phyloP scores from a whole-genome alignment of 2,888 invertebrate species.

The Agonopterix alstromeriana region DNA sequence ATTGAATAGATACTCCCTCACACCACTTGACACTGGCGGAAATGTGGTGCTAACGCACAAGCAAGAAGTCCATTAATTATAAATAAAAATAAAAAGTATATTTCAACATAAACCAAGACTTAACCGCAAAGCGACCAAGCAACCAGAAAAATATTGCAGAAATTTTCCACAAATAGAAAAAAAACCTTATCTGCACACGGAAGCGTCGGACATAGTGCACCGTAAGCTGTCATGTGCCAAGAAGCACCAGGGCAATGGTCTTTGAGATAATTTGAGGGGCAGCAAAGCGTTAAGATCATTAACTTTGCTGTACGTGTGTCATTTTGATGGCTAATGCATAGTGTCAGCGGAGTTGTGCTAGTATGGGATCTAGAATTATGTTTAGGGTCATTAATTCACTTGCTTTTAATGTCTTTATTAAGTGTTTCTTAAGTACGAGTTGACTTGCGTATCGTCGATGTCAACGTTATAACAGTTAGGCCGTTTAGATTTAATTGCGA shows the following conservation, averaged over 20 bases:
- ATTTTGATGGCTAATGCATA: slow-evolving; percentile 37
- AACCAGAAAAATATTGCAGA: too few species aligned
- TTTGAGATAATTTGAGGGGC: slow-evolving; percentile 64
- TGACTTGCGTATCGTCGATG: too few species aligned
- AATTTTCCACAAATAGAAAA: background rate
- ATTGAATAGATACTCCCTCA: too few species aligned
- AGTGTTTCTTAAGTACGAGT: too few species aligned
- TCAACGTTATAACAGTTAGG: too few species aligned
- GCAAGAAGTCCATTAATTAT: too few species aligned
- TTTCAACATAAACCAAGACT: too few species aligned
- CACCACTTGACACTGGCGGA: too few species aligned
- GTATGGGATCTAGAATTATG: background rate
- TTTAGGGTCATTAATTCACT: background rate
- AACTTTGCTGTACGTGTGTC: slow-evolving; percentile 47
- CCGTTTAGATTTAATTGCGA: too few species aligned
- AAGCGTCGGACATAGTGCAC: slow-evolving; percentile 61
- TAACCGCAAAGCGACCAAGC: too few species aligned
- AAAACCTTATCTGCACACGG: slow-evolving; percentile 40
- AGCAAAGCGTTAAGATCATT: slow-evolving; percentile 74
- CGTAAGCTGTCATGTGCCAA: slow-evolving; percentile 65
- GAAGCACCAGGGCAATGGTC: slow-evolving; percentile 69
- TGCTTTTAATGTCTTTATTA: background rate
- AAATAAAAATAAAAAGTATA: too few species aligned
- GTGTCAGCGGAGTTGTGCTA: slow-evolving; percentile 3
- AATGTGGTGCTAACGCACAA: too few species aligned